Evolutionary conservation across 2,888 invertebrate genomes (phyloP), one percentile per base, ranked within the genome.

Genomic region (Physocephala rufipes): DNA sequence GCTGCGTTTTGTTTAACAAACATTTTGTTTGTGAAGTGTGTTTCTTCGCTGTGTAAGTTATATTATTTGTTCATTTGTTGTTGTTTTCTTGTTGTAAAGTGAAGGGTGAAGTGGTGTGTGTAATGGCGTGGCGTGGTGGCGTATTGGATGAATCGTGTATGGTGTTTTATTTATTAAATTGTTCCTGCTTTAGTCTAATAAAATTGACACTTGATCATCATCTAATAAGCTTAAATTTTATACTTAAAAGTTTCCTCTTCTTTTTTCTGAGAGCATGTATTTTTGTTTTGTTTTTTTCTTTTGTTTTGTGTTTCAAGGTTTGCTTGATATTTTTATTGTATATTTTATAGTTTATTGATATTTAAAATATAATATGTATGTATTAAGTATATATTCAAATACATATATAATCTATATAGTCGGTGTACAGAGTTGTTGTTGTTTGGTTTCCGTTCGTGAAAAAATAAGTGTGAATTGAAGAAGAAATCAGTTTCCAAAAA

Each of bases 341-440:
- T 13, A 28, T 58, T 73, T 74, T 75, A 67, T 74, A 76, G 72
- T 75, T 76, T 76, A 75, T 80, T 79, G 77, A 75, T 77, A 76
- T 79, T 76, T 77, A 74, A 72, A n/a, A n/a, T n/a, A n/a, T n/a
- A n/a, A 70, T 72, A 66, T 63, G 67, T 63, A 51, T 67, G 72
- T 66, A 72, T 66, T 67, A 70, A 73, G 67, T 49, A 58, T 73
- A 79, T 73, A 71, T 74, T 36, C 59, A 72, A 73, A 71, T 74
- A 70, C n/a, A n/a, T 74, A 76, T 76, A 75, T 75, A 75, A 76
- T 74, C 75, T 78, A 78, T 77, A 75, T 76, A 76, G 76, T 83
- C 84, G 84, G 82, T 83, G 82, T 83, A 83, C 82, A 83, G 80
- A 83, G 82, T 83, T 83, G 81, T 83, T 81, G 36, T 28, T 77